Evolutionary conservation across 2,888 invertebrate species (phyloP), one percentile per base, ranked within the genome.

Genomic region (Frankliniella fusca): DNA sequence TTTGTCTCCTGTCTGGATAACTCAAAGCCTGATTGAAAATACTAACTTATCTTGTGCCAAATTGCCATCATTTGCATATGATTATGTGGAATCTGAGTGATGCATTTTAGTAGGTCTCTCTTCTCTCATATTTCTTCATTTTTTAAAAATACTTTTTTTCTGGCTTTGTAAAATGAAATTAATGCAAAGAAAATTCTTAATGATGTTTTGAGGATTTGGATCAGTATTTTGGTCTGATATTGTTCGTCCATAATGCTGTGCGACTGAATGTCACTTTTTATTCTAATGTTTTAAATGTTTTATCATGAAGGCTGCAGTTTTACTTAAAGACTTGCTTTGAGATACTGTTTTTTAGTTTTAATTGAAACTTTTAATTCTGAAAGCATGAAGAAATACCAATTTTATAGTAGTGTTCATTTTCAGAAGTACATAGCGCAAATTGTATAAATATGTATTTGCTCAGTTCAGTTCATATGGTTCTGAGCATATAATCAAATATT

Each of bases 41-140:
- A 61, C 20, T 18, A 61, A 18, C 18, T 61, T 15, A 15, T 61
- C 61, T 70, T 70, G 20, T 91, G 90, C 99, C 86, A 98, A 97
- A 0, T 89, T 99, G 83, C 98, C 99, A 90, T 99, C 99, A 99
- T 97, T 97, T 0, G 92, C 94, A 83, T 91, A 93, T 81, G 93
- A 93, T 61, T 91, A 90, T 81, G 94, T 95, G 87, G 92, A 92
- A 84, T 90, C 98, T 11, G 93, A 93, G 86, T 85, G 20, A 89
- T 89, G 84, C 87, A 87, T 61, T 90, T 89, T 76, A 89, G 87
- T 84, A 89, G 89, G 83, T 87, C 89, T 84, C 88, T 90, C 83
- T 89, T 90, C 83, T 89, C 88, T 85, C 85, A 88, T 65, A 87
- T 88, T 80, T 81, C 65, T 81, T 81, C 82, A 27, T 0, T 23